Percentiles rank a stretch among this genome's conserved stretches.
These are phyloP conservation scores for Cryptocephalus primarius DNA, from an alignment of 2,888 invertebrate genomes.

Conservation along the genomic window DNA sequence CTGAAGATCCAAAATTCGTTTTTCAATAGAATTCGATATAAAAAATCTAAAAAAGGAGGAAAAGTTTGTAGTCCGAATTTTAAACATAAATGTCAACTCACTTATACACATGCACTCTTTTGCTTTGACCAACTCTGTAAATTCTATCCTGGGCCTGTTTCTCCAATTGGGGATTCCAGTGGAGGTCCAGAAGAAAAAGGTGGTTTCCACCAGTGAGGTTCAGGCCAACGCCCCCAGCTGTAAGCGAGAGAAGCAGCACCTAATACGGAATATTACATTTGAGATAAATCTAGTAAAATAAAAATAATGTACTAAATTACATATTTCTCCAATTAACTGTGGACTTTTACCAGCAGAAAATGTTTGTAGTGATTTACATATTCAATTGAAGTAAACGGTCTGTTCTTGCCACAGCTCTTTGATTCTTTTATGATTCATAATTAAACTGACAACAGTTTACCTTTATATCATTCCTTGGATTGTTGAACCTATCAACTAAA, in stretches of 20 bases:
- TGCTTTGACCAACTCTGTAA: conserved; percentile 81
- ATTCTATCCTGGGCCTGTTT: conserved; percentile 90
- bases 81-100: conserved; percentile 30
- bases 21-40: conserved; percentile 78
- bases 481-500: conserved; percentile 61
- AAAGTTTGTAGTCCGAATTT: neutral
- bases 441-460: conserved; percentile 30
- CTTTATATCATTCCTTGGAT: conserved; percentile 43
- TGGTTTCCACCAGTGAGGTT: conserved; percentile 91
- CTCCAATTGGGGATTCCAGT: conserved; percentile 97
- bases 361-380: no score
- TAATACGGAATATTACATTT: conserved; percentile 21
- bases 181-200: conserved; percentile 79
- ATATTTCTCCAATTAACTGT: no score
- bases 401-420: no score
- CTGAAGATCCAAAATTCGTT: conserved; percentile 71
- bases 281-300: neutral
- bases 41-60: conserved; percentile 52
- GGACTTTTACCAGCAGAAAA: neutral
- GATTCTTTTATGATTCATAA: no score
- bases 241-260: conserved; percentile 75
- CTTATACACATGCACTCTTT: conserved; percentile 74
- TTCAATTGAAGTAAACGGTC: no score
- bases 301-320: neutral
- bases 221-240: conserved; percentile 90